These are phyloP conservation scores for Rachycentron canadum DNA, from an alignment of 2,797 vertebrate species.

Conservation along the genomic window DNA sequence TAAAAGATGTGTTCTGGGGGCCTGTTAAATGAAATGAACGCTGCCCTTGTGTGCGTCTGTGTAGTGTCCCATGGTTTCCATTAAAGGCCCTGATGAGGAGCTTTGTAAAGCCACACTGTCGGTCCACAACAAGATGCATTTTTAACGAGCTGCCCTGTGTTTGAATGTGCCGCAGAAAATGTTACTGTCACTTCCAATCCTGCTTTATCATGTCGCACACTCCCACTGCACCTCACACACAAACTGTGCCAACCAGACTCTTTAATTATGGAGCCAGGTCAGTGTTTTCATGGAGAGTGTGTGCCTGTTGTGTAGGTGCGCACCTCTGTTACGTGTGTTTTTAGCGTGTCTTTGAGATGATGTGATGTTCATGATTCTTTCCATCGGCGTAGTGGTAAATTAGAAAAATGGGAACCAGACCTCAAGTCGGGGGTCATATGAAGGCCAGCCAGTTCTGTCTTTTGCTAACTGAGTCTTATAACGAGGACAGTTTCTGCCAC, in stretches of 20 bases:
- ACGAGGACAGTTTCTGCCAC: not conserved
- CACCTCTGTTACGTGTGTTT: not conserved
- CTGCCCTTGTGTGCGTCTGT: slow-evolving; percentile 34
- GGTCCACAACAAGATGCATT: slow-evolving; percentile 73
- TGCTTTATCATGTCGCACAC: slow-evolving; percentile 49
- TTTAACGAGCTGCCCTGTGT: slow-evolving; percentile 74
- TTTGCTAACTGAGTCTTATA: not conserved
- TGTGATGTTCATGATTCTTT: not conserved
- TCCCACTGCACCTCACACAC: slow-evolving; percentile 52
- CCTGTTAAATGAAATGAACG: slow-evolving; percentile 38
- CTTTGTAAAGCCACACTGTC: slow-evolving; percentile 65
- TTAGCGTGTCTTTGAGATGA: not conserved
- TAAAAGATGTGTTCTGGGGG: slow-evolving; percentile 17
- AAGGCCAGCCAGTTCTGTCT: not conserved
- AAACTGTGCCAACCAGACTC: slow-evolving; percentile 39
- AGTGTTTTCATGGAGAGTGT: slow-evolving; percentile 63
- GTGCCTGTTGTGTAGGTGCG: slow-evolving; percentile 35
- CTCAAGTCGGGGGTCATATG: not conserved
- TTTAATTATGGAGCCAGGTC: slow-evolving; percentile 73
- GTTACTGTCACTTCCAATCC: slow-evolving; percentile 78
- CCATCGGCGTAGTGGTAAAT: not conserved
- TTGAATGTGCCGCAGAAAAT: slow-evolving; percentile 67
- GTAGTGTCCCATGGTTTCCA: slow-evolving; percentile 55
- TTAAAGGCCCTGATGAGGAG: slow-evolving; percentile 65
- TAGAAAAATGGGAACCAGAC: not conserved